phyloP scores from a whole-genome alignment of 92 coral and sea anemone species.

The Pocillopora meandrina region DNA sequence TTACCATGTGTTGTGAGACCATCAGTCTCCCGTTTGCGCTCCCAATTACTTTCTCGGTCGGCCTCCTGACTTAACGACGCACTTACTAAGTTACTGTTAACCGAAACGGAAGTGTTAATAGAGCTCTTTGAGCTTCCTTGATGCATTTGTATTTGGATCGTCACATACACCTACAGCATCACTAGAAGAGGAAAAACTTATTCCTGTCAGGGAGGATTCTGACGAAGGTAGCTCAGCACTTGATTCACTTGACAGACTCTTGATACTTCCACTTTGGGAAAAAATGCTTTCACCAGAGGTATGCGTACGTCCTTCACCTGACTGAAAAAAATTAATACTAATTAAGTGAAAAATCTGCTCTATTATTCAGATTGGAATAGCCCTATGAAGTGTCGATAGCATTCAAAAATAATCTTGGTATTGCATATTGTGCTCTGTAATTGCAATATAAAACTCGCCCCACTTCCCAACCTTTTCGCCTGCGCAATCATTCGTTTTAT shows the following conservation, averaged over 20 bases:
- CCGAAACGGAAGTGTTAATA: not conserved
- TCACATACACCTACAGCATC: not conserved
- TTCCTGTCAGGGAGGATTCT: conserved; percentile 36
- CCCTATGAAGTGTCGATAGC: too few species aligned
- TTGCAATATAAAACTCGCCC: too few species aligned
- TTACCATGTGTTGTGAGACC: too few species aligned
- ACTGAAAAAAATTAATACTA: not conserved
- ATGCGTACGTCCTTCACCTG: not conserved
- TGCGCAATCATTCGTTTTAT: too few species aligned
- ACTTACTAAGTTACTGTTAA: not conserved
- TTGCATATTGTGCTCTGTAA: too few species aligned
- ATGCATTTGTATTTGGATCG: not conserved
- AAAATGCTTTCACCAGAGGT: not conserved
- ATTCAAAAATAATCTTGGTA: too few species aligned
- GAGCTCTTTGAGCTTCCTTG: not conserved
- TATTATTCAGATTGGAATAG: not conserved
- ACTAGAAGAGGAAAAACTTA: conserved; percentile 36
- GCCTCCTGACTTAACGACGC: not conserved
- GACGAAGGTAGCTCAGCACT: conserved; percentile 16
- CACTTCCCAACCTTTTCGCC: too few species aligned
- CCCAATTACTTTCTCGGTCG: not conserved
- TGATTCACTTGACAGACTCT: conserved; percentile 7
- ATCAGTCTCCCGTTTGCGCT: not conserved
- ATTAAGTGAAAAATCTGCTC: not conserved
- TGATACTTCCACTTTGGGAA: not conserved